A percentile compares a stretch with the other conserved stretches of the same genome.
Conservation (phyloP, 2,113 vertebrate species). For the Anarhynchus alexandrinus region DNA sequence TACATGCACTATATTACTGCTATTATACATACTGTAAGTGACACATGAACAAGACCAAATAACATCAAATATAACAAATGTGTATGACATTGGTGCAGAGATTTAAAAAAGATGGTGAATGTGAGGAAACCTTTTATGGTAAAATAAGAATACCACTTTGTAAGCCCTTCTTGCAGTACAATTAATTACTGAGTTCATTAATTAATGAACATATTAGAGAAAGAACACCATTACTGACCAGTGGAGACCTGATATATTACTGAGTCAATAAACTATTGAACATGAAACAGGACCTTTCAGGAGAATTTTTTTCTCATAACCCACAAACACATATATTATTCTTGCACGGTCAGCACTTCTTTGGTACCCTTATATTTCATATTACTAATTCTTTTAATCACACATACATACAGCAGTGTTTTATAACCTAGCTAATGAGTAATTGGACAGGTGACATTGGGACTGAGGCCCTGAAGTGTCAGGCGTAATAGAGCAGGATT, state of each 20-base stretch:
- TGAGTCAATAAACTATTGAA: constrained; percentile 67
- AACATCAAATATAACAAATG: not conserved
- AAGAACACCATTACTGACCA: constrained; percentile 66
- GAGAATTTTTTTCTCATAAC: constrained; percentile 43
- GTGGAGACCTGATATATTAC: constrained; percentile 62
- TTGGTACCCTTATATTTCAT: constrained; percentile 61
- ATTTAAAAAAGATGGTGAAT: not conserved
- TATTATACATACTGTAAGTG: not conserved
- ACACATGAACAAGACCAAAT: not conserved
- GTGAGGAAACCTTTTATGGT: not conserved
- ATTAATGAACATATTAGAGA: constrained; percentile 70
- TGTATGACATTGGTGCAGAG: not conserved
- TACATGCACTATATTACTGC: not conserved
- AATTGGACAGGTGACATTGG: constrained; percentile 48
- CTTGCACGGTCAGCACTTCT: constrained; percentile 62
- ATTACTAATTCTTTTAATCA: constrained; percentile 68
- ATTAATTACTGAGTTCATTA: constrained; percentile 71
- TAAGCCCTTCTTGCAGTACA: constrained; percentile 14
- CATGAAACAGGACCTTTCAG: constrained; percentile 64
- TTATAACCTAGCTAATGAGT: constrained; percentile 58
- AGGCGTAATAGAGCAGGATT: not conserved
- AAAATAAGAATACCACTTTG: not conserved
- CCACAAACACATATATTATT: constrained; percentile 63
- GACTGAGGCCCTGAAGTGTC: constrained; percentile 24
- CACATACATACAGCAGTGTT: not conserved